Percentiles rank a stretch among this genome's conserved stretches.
These are phyloP conservation scores for Beaufortia kweichowensis DNA, from an alignment of 2,113 vertebrate species.

Conservation along the genomic window DNA sequence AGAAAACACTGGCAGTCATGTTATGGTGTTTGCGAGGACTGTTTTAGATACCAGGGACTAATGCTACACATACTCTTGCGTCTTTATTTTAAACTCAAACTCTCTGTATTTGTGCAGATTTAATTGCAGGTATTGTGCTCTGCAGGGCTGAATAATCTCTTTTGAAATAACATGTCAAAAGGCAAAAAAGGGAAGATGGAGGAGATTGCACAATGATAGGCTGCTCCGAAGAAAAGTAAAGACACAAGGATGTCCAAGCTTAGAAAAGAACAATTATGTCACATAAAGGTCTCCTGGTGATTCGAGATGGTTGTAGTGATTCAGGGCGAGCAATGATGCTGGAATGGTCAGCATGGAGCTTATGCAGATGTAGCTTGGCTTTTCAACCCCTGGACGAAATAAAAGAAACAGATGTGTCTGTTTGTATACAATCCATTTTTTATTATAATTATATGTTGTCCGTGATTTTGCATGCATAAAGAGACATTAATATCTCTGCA, in stretches of 20 bases:
- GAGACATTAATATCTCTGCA: neutral
- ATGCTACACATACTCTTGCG: neutral
- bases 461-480: neutral
- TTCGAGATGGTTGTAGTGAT: constrained; percentile 36
- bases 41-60: constrained; percentile 3
- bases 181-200: constrained; percentile 39
- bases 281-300: constrained; percentile 48
- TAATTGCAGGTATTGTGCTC: constrained; percentile 39
- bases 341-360: constrained; percentile 42
- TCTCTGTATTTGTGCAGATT: constrained; percentile 9
- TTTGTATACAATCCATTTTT: neutral
- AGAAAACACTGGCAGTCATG: constrained; percentile 21
- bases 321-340: constrained; percentile 21
- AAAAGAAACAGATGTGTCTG: neutral
- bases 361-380: constrained; percentile 45
- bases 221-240: constrained; percentile 31
- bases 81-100: constrained; percentile 18
- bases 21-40: constrained; percentile 41
- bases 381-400: constrained; percentile 21
- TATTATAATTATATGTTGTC: neutral
- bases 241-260: constrained; percentile 37
- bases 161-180: constrained; percentile 43
- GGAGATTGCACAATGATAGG: constrained; percentile 41
- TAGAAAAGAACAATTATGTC: constrained; percentile 49
- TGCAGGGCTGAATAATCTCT: constrained; percentile 9